Percentiles rank a stretch among this genome's conserved stretches.
phyloP scores from a whole-genome alignment of 2,888 invertebrate species.

The Drosophila infuscata region DNA sequence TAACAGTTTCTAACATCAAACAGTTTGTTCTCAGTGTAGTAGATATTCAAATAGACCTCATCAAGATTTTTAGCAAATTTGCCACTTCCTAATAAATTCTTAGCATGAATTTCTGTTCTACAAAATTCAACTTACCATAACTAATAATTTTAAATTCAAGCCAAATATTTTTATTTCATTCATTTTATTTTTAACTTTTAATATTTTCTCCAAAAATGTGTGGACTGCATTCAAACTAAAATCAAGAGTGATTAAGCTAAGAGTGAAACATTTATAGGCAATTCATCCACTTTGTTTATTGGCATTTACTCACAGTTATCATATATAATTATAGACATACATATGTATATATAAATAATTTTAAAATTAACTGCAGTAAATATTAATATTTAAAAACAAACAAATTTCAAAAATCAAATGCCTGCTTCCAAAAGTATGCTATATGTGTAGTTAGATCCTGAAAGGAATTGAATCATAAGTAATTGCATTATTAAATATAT shows the following conservation, averaged over 20 bases:
- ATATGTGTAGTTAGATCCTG: neutral
- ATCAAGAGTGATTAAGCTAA: neutral
- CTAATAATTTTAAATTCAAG: neutral
- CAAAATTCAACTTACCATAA: neutral
- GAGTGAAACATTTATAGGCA: neutral
- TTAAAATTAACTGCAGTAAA: too few relatives aligned
- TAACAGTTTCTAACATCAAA: rapidly evolving
- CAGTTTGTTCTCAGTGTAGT: neutral
- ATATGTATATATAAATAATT: too few relatives aligned
- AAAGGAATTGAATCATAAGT: neutral
- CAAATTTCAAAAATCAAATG: neutral
- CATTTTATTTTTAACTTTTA: neutral
- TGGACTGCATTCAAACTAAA: neutral
- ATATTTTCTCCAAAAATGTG: neutral
- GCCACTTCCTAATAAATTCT: neutral
- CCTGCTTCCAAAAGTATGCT: conserved; percentile 12
- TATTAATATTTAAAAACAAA: neutral
- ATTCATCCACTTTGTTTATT: neutral
- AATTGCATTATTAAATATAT: neutral
- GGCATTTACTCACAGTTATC: too few relatives aligned
- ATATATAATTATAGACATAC: too few relatives aligned
- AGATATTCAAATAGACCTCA: rapidly evolving
- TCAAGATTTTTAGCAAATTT: neutral
- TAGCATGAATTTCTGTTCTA: rapidly evolving
- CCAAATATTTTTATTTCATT: neutral